Base-by-base conservation (phyloP, 1,140 invertebrate species). In the Danaus melanippus region DNA sequence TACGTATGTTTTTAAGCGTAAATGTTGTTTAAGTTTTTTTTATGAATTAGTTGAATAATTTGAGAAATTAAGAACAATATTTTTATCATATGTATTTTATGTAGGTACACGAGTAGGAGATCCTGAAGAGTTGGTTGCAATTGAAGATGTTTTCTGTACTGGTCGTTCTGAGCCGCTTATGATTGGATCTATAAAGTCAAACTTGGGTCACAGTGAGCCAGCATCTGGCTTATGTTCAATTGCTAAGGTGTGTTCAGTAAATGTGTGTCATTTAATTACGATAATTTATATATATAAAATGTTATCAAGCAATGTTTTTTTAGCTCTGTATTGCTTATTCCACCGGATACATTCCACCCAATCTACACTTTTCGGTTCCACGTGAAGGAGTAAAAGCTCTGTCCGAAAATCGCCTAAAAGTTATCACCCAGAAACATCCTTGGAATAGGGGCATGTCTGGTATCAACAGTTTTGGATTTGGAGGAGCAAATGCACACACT, bases 111-210 rank as follows among this genome's bases (percentile, higher is more conserved):
- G 87, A 64, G 92, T 93, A 1, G 93, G 93, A 12, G 97, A 98
- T 84, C 93, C 93, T 58, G 95, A 98, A 80, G 97, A 99, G 87
- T 76, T 96, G 1, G 90, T 92, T 66, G 94, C 95, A 0, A 91
- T 98, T n/a, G 92, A 95, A 11, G 91, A 92, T 64, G 89, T 96
- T 2, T 93, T 98, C 69, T 95, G 93, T 59, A 90, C 88, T 5
- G 90, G 90, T 7, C 86, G 93, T 12, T 87, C 68, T 0, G 87
- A 83, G 1, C 94, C 96, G 0, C 86, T 99, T 0, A 79, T 90
- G 32, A 93, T 98, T 62, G 97, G 97, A 6, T 96, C 96, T 0
- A 89, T 97, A 1, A 99, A 99, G 76, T 96, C 96, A 0, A 98
- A 98, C 81, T 89, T 98, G 71, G 97, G 97, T 0, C 97, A 99